Evolutionary conservation across 2,888 invertebrate species (phyloP).

Genomic region (Folsomia manolachei): DNA sequence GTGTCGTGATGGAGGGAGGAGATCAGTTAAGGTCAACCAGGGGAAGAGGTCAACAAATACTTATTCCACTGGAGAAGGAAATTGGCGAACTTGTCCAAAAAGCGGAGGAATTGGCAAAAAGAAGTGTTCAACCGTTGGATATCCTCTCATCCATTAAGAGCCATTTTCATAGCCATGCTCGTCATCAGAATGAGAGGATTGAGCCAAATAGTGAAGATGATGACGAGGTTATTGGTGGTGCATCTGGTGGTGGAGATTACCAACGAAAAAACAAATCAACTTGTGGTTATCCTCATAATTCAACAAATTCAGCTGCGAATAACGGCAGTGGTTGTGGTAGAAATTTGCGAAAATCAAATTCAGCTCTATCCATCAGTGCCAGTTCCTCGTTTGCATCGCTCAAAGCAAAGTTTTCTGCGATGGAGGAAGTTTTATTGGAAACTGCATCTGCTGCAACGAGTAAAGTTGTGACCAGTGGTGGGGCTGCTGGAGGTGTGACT

Average conservation of each 20-base stretch:
- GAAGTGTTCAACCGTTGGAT: constrained; percentile 35
- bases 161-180: no score
- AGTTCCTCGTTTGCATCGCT: neutral
- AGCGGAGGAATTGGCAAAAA: constrained; percentile 45
- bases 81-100: constrained; percentile 49
- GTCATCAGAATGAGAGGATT: neutral
- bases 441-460: neutral
- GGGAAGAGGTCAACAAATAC: no score
- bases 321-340: neutral
- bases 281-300: constrained; percentile 22
- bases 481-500: constrained; percentile 31
- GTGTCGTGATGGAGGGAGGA: no score
- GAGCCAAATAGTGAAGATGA: constrained; percentile 34
- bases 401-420: neutral
- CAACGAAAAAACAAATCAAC: constrained; percentile 31
- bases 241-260: no score
- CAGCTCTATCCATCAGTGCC: no score
- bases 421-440: neutral
- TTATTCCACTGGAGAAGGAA: constrained; percentile 39
- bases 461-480: neutral
- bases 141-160: no score
- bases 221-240: constrained; percentile 21
- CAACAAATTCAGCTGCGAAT: neutral
- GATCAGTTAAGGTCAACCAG: no score
- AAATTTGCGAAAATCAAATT: constrained; percentile 2